Conservation (phyloP, 1,140 invertebrate species). For the Lerema accius region DNA sequence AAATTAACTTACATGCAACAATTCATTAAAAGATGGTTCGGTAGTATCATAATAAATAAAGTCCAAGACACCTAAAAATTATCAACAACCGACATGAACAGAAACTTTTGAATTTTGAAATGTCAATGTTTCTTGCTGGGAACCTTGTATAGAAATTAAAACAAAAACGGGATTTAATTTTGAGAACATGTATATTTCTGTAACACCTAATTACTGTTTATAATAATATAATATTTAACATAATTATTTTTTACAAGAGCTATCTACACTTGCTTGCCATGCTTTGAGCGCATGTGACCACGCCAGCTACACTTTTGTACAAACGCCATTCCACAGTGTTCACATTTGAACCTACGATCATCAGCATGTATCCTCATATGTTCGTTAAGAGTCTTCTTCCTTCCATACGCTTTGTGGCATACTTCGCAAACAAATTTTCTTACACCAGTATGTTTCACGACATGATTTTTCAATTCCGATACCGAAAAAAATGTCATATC, state of each 20-base stretch:
- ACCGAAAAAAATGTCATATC: conserved; percentile 52
- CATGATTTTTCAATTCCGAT: conserved; percentile 48
- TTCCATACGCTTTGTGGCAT: conserved; percentile 73
- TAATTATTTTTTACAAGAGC: not conserved
- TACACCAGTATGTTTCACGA: conserved; percentile 49
- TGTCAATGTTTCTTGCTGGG: too few species aligned
- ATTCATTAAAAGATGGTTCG: too few species aligned
- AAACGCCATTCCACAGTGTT: conserved; percentile 60
- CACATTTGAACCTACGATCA: conserved; percentile 66
- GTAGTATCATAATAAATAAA: too few species aligned
- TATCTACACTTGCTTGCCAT: conserved; percentile 45
- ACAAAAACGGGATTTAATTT: too few species aligned
- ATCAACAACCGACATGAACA: too few species aligned
- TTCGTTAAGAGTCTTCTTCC: conserved; percentile 72
- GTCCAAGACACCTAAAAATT: too few species aligned
- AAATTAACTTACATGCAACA: too few species aligned
- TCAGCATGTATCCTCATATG: conserved; percentile 82
- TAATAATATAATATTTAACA: too few species aligned
- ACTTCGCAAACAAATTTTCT: conserved; percentile 53
- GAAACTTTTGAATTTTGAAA: too few species aligned
- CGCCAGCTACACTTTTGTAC: conserved; percentile 61
- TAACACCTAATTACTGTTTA: too few species aligned
- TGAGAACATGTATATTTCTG: too few species aligned
- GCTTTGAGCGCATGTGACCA: conserved; percentile 56
- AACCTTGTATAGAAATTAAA: too few species aligned